Conservation (phyloP, 1,140 invertebrate genomes). For the Anastrepha obliqua region DNA sequence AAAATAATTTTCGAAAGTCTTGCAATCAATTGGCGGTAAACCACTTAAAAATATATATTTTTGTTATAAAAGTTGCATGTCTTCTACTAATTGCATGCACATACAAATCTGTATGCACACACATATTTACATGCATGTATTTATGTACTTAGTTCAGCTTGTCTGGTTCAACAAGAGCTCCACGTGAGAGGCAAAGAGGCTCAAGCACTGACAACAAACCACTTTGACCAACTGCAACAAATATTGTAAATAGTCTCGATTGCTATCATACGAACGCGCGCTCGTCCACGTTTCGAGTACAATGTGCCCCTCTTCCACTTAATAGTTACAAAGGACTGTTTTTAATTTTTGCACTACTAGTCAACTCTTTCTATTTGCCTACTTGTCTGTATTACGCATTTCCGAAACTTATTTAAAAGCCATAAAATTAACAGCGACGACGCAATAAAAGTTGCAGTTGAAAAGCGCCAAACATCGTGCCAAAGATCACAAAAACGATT, state of each 20-base stretch:
- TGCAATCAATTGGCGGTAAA: too few species aligned
- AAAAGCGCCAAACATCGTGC: not conserved
- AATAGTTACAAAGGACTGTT: not conserved
- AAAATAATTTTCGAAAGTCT: too few species aligned
- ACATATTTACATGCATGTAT: not conserved
- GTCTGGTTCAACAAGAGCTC: not conserved
- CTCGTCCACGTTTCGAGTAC: not conserved
- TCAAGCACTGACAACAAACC: not conserved
- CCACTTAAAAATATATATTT: too few species aligned
- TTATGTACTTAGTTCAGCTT: not conserved
- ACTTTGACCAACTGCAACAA: not conserved
- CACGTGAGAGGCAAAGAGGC: not conserved
- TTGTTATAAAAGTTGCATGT: too few species aligned
- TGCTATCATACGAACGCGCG: not conserved
- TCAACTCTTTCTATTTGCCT: not conserved
- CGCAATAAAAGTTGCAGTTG: not conserved
- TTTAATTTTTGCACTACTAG: not conserved
- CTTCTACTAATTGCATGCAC: too few species aligned
- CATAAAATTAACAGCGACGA: not conserved
- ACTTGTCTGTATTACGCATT: not conserved
- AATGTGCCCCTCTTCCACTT: not conserved
- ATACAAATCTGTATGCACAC: too few species aligned
- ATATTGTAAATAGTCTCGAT: not conserved
- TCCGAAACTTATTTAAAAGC: constrained; percentile 38
- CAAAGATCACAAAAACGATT: not conserved